Percentiles rank a stretch among this genome's conserved stretches.
Evolutionary conservation across 2,888 invertebrate genomes (phyloP).

Genomic region (Nomada fabriciana): DNA sequence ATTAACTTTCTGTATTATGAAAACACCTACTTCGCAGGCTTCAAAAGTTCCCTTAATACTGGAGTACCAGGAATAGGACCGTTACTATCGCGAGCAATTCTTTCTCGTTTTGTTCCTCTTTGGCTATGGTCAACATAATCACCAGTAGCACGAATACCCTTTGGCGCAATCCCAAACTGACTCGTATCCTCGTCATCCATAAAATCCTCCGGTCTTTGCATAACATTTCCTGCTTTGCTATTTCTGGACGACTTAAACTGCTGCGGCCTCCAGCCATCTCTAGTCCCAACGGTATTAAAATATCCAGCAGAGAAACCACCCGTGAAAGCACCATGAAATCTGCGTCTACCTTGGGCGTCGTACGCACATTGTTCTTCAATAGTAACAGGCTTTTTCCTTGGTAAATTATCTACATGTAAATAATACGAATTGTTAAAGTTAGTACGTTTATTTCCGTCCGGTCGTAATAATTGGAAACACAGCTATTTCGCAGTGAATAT

Average conservation of each 20-base stretch:
- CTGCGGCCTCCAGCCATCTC: constrained; percentile 97
- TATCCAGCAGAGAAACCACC: constrained; percentile 99
- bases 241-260: constrained; percentile 95
- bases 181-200: constrained; percentile 99
- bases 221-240: constrained; percentile 87
- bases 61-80: constrained; percentile 85
- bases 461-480: too few species aligned
- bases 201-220: constrained; percentile 94
- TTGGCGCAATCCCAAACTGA: constrained; percentile 97
- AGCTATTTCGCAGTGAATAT: too few species aligned
- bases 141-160: constrained; percentile 91
- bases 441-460: too few species aligned
- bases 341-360: constrained; percentile 94
- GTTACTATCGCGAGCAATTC: constrained; percentile 78
- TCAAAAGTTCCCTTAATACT: constrained; percentile 86
- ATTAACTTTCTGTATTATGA: background rate
- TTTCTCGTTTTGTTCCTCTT: constrained; percentile 79
- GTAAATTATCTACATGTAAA: constrained; percentile 88
- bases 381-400: constrained; percentile 91
- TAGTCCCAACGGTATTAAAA: constrained; percentile 97
- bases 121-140: constrained; percentile 88
- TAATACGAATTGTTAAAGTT: background rate
- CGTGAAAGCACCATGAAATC: constrained; percentile 99
- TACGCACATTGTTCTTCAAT: constrained; percentile 95
- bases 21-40: constrained; percentile 85